A percentile compares a stretch with the other conserved stretches of the same genome.
phyloP scores from a whole-genome alignment of 2,113 vertebrate species.

The Oenanthe melanoleuca region DNA sequence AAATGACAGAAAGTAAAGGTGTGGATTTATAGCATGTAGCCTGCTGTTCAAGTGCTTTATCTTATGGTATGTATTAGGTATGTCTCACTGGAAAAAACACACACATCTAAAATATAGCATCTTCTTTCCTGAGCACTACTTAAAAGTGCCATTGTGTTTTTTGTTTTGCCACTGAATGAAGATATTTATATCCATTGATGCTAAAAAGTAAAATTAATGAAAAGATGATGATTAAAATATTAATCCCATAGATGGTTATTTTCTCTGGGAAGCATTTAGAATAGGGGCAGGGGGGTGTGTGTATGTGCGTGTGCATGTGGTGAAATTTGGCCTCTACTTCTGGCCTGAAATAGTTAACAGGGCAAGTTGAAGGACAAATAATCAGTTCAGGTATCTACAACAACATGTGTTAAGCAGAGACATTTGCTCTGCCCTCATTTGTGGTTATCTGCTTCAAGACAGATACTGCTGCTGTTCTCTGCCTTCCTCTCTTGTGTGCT shows the following conservation, averaged over 20 bases:
- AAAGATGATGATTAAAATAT: neutral
- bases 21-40: neutral
- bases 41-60: neutral
- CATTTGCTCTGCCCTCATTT: neutral
- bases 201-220: neutral
- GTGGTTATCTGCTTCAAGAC: neutral
- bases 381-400: neutral
- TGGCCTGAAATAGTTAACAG: neutral
- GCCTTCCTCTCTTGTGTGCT: neutral
- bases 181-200: neutral
- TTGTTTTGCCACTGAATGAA: neutral
- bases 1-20: neutral
- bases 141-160: neutral
- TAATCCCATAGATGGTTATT: neutral
- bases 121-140: neutral
- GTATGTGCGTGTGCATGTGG: neutral
- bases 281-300: rapidly evolving
- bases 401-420: neutral
- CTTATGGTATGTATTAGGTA: neutral
- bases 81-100: neutral
- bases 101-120: neutral
- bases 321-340: neutral
- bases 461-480: neutral
- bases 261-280: neutral
- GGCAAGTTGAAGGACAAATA: rapidly evolving